Conservation (phyloP, 2,113 vertebrate genomes). For the Lophius piscatorius region DNA sequence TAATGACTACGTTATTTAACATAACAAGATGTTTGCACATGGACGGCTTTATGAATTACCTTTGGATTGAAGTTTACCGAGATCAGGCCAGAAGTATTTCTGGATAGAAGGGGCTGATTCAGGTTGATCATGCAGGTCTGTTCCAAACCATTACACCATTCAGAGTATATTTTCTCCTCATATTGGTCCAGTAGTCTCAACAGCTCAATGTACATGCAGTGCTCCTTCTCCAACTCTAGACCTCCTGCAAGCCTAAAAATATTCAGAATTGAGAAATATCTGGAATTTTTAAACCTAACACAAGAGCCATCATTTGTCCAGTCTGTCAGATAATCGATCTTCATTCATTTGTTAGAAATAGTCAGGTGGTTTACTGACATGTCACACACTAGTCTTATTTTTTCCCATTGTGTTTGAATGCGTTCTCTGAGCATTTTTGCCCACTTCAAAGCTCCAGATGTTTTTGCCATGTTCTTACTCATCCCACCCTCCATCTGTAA, state of each 20-base stretch:
- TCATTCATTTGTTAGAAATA: background rate
- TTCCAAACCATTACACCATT: slow-evolving; percentile 80
- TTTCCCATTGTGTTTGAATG: slow-evolving; percentile 81
- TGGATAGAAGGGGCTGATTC: slow-evolving; percentile 79
- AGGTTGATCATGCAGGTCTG: slow-evolving; percentile 82
- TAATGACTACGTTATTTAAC: too few relatives aligned
- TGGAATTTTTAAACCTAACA: background rate
- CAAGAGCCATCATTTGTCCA: background rate
- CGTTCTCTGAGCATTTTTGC: slow-evolving; percentile 78
- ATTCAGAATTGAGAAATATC: background rate
- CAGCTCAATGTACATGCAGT: slow-evolving; percentile 80
- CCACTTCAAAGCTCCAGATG: slow-evolving; percentile 82
- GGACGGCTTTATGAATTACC: slow-evolving; percentile 49
- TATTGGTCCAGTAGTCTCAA: slow-evolving; percentile 77
- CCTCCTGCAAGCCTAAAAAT: slow-evolving; percentile 66
- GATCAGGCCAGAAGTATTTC: slow-evolving; percentile 72
- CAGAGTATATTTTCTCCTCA: slow-evolving; percentile 75
- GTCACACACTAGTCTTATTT: slow-evolving; percentile 70
- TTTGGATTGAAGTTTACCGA: slow-evolving; percentile 86
- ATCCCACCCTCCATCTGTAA: slow-evolving; percentile 72
- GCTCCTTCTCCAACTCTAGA: slow-evolving; percentile 66
- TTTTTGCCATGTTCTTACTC: slow-evolving; percentile 81
- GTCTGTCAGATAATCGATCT: background rate
- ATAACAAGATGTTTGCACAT: too few relatives aligned
- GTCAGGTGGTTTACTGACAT: slow-evolving; percentile 68